A percentile compares a stretch with the other conserved stretches of the same genome.
These are phyloP conservation scores for Myrmecophaga tridactyla DNA, from an alignment of 2,113 vertebrate species.

Conservation along the genomic window DNA sequence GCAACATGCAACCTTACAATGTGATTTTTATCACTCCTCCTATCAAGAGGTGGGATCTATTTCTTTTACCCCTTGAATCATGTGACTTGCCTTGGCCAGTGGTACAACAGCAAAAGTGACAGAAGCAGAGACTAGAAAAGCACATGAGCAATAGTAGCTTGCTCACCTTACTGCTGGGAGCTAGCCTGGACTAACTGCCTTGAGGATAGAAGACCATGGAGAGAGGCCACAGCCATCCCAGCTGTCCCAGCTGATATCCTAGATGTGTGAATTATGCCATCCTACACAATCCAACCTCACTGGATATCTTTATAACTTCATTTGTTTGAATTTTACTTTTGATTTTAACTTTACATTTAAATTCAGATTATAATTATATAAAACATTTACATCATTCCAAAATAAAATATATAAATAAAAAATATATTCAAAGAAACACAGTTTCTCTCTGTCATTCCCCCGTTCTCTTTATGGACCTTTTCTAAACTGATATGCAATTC, in stretches of 20 bases:
- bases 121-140: not conserved
- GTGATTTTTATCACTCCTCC: not conserved
- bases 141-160: not conserved
- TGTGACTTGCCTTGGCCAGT: not conserved
- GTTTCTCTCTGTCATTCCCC: not conserved
- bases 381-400: not conserved
- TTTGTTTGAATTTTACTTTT: slow-evolving; percentile 31
- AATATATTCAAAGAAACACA: not conserved
- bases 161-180: not conserved
- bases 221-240: not conserved
- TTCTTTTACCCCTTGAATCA: not conserved
- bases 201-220: not conserved
- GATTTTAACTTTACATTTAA: slow-evolving; percentile 24
- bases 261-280: not conserved
- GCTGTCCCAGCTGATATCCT: not conserved
- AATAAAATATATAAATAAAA: slow-evolving; percentile 27
- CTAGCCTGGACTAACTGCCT: not conserved
- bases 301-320: not conserved
- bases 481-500: not conserved
- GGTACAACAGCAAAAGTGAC: not conserved
- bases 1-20: not conserved
- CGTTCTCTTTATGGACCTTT: not conserved
- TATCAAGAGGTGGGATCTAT: not conserved
- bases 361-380: not conserved
- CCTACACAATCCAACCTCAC: not conserved